These are phyloP conservation scores for Embidobia sp. DNA, from an alignment of 2,888 invertebrate species.

Conservation along the genomic window DNA sequence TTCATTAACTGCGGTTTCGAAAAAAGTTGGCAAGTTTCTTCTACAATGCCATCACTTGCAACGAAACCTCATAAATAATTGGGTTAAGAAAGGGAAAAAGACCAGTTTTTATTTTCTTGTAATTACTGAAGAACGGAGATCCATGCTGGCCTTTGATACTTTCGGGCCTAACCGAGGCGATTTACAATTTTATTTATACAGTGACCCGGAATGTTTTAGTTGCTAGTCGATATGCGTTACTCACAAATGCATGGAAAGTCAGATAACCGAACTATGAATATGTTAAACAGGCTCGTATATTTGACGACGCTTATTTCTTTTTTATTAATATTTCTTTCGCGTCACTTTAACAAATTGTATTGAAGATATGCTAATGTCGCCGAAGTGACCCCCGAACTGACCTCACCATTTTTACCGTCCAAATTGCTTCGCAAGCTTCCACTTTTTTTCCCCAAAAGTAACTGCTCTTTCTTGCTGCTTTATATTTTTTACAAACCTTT, in stretches of 20 bases:
- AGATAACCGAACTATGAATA: constrained; percentile 63
- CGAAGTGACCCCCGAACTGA: constrained; percentile 39
- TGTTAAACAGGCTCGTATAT: constrained; percentile 53
- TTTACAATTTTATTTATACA: constrained; percentile 67
- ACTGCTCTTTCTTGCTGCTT: no score
- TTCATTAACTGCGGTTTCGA: no score
- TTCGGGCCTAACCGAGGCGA: constrained; percentile 57
- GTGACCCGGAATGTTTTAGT: constrained; percentile 64
- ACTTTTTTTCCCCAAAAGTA: no score
- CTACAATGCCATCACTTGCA: no score
- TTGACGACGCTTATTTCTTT: constrained; percentile 51
- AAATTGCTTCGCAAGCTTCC: constrained; percentile 1
- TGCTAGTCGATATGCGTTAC: constrained; percentile 58
- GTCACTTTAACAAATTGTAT: constrained; percentile 54
- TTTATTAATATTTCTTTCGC: constrained; percentile 54
- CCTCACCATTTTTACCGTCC: constrained; percentile 17
- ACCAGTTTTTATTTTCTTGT: constrained; percentile 1
- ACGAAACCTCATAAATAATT: neutral
- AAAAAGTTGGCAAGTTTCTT: no score
- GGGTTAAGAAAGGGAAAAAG: neutral
- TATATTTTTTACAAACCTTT: no score
- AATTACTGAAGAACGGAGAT: constrained; percentile 53
- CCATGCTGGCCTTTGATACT: constrained; percentile 60
- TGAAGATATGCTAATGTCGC: constrained; percentile 46
- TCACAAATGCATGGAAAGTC: constrained; percentile 64